Percentiles rank a stretch among this genome's conserved stretches.
Conservation (phyloP, 2,888 invertebrate species). For the Pecten maximus region DNA sequence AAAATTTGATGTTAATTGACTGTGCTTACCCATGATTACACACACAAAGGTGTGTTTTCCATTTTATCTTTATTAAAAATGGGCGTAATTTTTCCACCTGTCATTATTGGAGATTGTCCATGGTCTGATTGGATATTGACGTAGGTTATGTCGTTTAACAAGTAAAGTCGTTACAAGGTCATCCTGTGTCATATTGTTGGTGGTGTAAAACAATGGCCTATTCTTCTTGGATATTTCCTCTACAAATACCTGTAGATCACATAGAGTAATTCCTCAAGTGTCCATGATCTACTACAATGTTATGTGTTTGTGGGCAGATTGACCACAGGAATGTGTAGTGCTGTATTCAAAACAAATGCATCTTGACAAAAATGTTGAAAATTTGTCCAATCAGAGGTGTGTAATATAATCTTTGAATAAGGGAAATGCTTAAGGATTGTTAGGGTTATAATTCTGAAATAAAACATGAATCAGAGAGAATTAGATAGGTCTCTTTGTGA, state of each 20-base stretch:
- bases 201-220: conserved; percentile 2
- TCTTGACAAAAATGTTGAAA: no score
- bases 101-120: background rate
- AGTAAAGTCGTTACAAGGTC: background rate
- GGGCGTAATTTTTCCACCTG: background rate
- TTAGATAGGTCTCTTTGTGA: no score
- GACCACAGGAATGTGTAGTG: background rate
- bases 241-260: background rate
- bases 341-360: no score
- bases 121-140: conserved; percentile 28
- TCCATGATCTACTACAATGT: background rate
- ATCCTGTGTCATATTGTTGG: background rate
- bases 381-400: no score
- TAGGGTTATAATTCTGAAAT: no score
- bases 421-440: no score
- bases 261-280: background rate
- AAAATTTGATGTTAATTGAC: background rate
- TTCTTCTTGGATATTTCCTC: background rate
- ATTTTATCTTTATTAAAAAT: background rate
- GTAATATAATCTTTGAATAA: no score
- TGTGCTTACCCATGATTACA: background rate
- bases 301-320: no score
- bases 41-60: background rate
- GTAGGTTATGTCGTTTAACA: conserved; percentile 14
- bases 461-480: no score